These are phyloP conservation scores for Daubentonia madagascariensis DNA, from an alignment of 2,113 vertebrate species.

Conservation along the genomic window DNA sequence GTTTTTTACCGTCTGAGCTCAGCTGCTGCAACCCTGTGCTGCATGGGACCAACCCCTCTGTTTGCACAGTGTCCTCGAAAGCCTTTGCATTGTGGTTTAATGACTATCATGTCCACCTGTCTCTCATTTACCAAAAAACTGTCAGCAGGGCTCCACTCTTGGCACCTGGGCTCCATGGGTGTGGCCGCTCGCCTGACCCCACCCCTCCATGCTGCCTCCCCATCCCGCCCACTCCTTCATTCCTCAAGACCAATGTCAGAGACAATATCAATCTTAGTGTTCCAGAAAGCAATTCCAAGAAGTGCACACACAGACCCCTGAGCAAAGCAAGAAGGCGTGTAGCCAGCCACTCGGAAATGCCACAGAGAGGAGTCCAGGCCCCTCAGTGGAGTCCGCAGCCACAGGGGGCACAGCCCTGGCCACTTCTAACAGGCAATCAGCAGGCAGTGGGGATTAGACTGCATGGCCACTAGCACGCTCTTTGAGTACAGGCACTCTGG, in stretches of 20 bases:
- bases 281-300: neutral
- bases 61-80: neutral
- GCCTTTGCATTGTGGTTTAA: neutral
- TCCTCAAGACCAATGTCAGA: neutral
- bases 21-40: too few species aligned
- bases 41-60: neutral
- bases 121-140: neutral
- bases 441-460: neutral
- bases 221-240: neutral
- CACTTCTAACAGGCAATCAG: neutral
- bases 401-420: neutral
- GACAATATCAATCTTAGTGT: neutral
- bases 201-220: neutral
- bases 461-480: neutral
- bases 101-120: fast-evolving
- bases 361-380: neutral
- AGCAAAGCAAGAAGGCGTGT: neutral
- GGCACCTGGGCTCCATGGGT: neutral
- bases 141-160: neutral
- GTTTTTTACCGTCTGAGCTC: neutral
- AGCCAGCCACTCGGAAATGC: neutral
- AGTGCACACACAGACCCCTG: neutral
- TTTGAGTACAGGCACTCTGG: neutral
- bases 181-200: neutral
- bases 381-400: neutral